Conservation (phyloP, 35 echinoderm and acorn worm species). For the Eucidaris tribuloides region DNA sequence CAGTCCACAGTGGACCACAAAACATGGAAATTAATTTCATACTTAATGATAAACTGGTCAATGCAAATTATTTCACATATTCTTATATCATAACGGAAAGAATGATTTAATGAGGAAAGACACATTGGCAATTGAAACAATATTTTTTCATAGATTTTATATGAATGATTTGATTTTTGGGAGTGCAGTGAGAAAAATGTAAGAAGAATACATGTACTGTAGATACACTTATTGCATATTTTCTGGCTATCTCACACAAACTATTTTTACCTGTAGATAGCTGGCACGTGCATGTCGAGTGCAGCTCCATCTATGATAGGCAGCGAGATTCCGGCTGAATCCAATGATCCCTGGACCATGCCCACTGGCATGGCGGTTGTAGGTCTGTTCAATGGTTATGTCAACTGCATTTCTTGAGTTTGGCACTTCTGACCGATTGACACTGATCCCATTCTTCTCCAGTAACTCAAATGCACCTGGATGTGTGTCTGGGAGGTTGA, state of each 20-base stretch:
- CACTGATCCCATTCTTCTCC: slow-evolving; percentile 45
- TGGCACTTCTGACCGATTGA: slow-evolving; percentile 43
- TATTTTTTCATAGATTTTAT: not conserved
- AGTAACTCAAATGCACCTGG: slow-evolving; percentile 41
- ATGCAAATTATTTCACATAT: not conserved
- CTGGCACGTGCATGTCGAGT: slow-evolving; percentile 36
- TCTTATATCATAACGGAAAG: not conserved
- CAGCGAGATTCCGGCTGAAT: slow-evolving; percentile 32
- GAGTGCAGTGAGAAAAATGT: not conserved
- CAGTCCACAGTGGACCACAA: too few species aligned
- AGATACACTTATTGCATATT: not conserved
- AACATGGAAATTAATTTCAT: too few species aligned
- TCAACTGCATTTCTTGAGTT: slow-evolving; percentile 35
- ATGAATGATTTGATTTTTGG: not conserved
- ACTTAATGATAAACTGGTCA: too few species aligned
- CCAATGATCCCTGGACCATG: slow-evolving; percentile 47
- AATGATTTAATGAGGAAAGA: not conserved
- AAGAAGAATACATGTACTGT: not conserved
- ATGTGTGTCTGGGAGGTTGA: slow-evolving; percentile 44
- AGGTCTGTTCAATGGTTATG: slow-evolving; percentile 53
- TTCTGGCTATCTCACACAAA: not conserved
- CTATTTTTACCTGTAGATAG: slow-evolving; percentile 32
- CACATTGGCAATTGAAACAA: not conserved
- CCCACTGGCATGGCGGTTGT: slow-evolving; percentile 41
- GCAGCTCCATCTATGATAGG: slow-evolving; percentile 48